Evolutionary conservation across 53 echinoderm and acorn worm genomes (phyloP).

Genomic region (Stichopus horrens): DNA sequence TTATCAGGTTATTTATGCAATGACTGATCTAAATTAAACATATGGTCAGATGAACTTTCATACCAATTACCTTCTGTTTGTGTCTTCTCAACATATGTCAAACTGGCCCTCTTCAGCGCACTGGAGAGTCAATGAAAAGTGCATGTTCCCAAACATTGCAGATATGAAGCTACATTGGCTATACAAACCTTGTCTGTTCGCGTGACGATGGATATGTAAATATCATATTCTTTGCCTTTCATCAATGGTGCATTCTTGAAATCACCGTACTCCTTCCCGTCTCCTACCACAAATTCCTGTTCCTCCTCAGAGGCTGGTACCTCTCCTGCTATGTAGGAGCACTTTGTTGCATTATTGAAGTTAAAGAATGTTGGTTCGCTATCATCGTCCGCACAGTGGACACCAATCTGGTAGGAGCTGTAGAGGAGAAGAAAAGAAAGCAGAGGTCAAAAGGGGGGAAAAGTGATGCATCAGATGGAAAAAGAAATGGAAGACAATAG

Average conservation of each 20-base stretch:
- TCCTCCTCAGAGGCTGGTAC: conserved; percentile 7
- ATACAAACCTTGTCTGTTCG: conserved; percentile 3
- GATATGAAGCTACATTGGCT: not conserved
- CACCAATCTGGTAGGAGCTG: conserved; percentile 27
- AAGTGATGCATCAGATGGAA: not conserved
- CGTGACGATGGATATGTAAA: conserved; percentile 12
- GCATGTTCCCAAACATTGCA: no score
- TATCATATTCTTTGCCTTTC: not conserved
- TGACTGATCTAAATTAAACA: no score
- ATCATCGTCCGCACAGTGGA: conserved; percentile 11
- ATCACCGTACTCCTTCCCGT: not conserved
- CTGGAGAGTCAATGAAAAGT: no score
- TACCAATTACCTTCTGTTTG: no score
- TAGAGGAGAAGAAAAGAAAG: not conserved
- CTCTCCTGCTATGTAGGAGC: conserved; percentile 35
- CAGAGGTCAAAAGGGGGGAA: not conserved
- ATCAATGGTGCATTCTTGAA: not conserved
- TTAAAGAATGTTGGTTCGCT: not conserved
- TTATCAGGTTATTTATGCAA: no score
- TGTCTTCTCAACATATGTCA: no score
- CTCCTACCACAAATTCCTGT: conserved; percentile 6
- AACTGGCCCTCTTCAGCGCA: no score
- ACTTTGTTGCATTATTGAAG: not conserved
- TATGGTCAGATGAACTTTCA: no score
- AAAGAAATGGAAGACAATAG: not conserved